These are phyloP conservation scores for Ceriagrion tenellum DNA, from an alignment of 2,888 invertebrate species.

Conservation along the genomic window DNA sequence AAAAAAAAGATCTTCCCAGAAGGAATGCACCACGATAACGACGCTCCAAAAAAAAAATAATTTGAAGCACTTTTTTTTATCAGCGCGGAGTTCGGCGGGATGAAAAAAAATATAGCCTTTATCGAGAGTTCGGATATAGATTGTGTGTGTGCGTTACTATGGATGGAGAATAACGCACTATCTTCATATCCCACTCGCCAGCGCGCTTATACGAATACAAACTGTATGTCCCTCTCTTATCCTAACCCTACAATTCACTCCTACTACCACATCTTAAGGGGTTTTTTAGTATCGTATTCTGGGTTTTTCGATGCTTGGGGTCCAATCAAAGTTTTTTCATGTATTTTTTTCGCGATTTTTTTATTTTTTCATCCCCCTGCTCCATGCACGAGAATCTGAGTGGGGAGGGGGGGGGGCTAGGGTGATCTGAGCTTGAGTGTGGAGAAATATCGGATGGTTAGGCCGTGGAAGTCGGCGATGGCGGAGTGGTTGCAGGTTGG, in stretches of 20 bases:
- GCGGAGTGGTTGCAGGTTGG: neutral
- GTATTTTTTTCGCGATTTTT: neutral
- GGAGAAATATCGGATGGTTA: neutral
- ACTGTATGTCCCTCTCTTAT: neutral
- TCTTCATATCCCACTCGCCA: neutral
- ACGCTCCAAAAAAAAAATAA: slow-evolving; percentile 8
- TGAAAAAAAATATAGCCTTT: neutral
- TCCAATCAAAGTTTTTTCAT: slow-evolving; percentile 10
- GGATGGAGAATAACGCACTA: slow-evolving; percentile 1
- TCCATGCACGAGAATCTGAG: neutral
- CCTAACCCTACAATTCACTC: neutral
- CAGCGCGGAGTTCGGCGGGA: neutral
- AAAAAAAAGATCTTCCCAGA: slow-evolving; percentile 50
- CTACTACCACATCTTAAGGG: slow-evolving; percentile 47
- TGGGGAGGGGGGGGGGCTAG: too few species aligned
- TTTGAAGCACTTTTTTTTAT: neutral
- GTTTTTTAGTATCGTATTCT: slow-evolving; percentile 51
- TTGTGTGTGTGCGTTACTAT: slow-evolving; percentile 18
- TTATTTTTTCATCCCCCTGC: too few species aligned
- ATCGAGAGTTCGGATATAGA: neutral
- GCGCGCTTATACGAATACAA: too few species aligned
- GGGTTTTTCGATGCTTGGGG: slow-evolving; percentile 52
- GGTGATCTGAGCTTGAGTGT: neutral
- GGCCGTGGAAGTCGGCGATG: neutral
- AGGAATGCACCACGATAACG: slow-evolving; percentile 58